Evolutionary conservation across 2,797 vertebrate genomes (phyloP).

Genomic region (Trematomus bernacchii): DNA sequence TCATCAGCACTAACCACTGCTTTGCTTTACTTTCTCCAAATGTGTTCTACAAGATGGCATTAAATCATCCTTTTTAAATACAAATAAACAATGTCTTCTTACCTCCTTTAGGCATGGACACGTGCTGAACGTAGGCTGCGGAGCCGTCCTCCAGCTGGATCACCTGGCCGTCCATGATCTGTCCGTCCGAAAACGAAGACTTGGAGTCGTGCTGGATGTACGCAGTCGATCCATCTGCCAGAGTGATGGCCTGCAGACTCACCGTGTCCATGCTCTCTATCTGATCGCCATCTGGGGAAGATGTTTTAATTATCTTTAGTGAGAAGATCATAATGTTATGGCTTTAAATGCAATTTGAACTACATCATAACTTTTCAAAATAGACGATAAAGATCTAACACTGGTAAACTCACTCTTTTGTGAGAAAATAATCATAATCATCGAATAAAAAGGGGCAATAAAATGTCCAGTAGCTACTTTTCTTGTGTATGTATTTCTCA

Average conservation of each 20-base stretch:
- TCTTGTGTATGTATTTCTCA: background rate
- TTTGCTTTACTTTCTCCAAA: background rate
- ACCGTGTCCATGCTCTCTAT: slow-evolving; percentile 97
- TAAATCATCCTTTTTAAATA: background rate
- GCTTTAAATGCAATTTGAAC: background rate
- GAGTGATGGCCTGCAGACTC: slow-evolving; percentile 97
- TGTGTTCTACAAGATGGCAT: background rate
- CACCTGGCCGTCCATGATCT: slow-evolving; percentile 98
- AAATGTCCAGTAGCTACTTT: too few species aligned
- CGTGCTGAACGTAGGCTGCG: slow-evolving; percentile 96
- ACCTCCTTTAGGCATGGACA: slow-evolving; percentile 95
- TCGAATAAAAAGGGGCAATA: background rate
- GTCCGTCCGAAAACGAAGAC: slow-evolving; percentile 89
- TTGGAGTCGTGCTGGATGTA: slow-evolving; percentile 98
- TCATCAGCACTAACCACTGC: background rate
- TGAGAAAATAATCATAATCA: background rate
- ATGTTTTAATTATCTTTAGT: background rate
- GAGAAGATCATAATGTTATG: background rate
- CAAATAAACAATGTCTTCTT: slow-evolving; percentile 14
- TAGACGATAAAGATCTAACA: background rate
- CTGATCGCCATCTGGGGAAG: slow-evolving; percentile 91
- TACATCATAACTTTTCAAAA: background rate
- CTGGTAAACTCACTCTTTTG: background rate
- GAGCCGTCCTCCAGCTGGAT: slow-evolving; percentile 99
- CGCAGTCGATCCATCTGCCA: slow-evolving; percentile 97